A percentile compares a stretch with the other conserved stretches of the same genome.
Evolutionary conservation across 2,113 vertebrate species (phyloP).

Genomic region (Oryzias celebensis): DNA sequence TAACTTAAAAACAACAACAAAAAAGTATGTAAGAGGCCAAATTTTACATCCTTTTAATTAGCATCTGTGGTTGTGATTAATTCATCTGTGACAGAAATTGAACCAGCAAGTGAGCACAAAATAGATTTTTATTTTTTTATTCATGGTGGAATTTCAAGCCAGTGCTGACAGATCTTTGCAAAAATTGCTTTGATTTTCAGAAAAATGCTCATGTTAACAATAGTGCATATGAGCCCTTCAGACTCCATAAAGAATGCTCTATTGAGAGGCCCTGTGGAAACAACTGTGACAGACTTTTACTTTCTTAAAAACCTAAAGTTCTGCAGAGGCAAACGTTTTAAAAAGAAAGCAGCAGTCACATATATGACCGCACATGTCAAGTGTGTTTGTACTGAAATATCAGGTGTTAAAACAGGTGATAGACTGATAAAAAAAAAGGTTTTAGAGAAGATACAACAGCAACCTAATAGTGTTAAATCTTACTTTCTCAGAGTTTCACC

Average conservation of each 20-base stretch:
- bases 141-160: too few relatives aligned
- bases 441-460: too few relatives aligned
- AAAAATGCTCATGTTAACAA: conserved; percentile 6
- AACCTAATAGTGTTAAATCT: too few relatives aligned
- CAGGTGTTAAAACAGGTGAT: too few relatives aligned
- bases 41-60: background rate
- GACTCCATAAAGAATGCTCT: conserved; percentile 1
- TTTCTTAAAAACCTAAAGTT: background rate
- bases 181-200: conserved; percentile 21
- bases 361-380: background rate
- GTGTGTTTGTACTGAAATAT: background rate
- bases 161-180: background rate
- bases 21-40: background rate
- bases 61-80: conserved; percentile 11
- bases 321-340: background rate
- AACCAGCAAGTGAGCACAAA: too few relatives aligned
- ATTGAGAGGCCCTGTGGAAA: background rate
- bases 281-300: background rate
- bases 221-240: background rate
- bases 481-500: too few relatives aligned
- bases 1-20: conserved; percentile 21
- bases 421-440: too few relatives aligned
- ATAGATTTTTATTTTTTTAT: too few relatives aligned
- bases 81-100: too few relatives aligned
- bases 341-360: background rate